Evolutionary conservation across 2,113 vertebrate species (phyloP).

Genomic region (Peromyscus californicus): DNA sequence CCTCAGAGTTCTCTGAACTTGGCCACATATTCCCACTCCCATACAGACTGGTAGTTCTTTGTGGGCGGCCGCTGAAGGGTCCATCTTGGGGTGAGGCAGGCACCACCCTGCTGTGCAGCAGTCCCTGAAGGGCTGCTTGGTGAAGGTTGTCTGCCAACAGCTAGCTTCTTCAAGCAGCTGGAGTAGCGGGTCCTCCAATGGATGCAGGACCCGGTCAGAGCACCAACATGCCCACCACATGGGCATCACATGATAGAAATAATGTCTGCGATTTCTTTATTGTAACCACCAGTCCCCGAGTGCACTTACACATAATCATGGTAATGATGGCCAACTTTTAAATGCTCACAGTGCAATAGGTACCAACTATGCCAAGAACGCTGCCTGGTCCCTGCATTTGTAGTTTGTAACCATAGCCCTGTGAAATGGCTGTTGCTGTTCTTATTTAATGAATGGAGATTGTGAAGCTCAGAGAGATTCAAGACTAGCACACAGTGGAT

Average conservation of each 20-base stretch:
- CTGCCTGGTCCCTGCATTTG: background rate
- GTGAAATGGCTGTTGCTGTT: background rate
- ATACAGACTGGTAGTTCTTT: rapidly evolving
- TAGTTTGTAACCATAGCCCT: background rate
- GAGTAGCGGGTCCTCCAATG: background rate
- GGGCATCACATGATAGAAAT: background rate
- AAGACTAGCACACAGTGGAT: background rate
- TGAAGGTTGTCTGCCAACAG: background rate
- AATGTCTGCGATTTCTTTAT: background rate
- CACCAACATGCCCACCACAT: background rate
- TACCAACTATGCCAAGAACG: background rate
- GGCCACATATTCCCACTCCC: background rate
- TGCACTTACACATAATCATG: background rate
- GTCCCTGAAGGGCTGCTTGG: background rate
- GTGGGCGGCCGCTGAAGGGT: background rate
- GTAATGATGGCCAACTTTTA: background rate
- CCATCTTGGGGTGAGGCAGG: background rate
- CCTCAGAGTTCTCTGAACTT: background rate
- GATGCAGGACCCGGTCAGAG: background rate
- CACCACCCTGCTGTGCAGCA: background rate
- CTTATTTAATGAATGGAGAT: background rate
- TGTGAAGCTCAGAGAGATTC: background rate
- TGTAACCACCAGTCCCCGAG: background rate
- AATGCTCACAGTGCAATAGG: background rate
- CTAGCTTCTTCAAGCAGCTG: background rate